Base-by-base conservation (phyloP, 2,888 invertebrate genomes). In the Shargacucullia verbasci region DNA sequence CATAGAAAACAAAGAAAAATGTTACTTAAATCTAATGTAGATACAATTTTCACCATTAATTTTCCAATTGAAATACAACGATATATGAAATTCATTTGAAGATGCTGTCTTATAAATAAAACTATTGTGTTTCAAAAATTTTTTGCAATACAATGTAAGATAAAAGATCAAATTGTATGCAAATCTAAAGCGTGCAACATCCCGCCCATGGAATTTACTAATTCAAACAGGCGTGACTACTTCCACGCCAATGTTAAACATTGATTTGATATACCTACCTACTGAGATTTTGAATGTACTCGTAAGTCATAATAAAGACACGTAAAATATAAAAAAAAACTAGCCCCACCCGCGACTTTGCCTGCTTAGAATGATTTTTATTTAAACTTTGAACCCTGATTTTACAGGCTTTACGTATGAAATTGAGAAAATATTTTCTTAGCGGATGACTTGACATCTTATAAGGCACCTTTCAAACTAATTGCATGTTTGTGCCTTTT, bases 201-300 rank as follows among this genome's bases (percentile, higher is more conserved):
- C 59, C 77, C 82, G 78, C 80, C 82, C 77, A 76, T 70, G 60
- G 61, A 71, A 78, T 82, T 60, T 71, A 59, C 60, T 74, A 74
- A 72, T 72, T 59, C 62, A 79, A 70, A 75, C 65, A 73, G 70
- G 71, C 73, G 71, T 62, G 47, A 54, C 57, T 55, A 41, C 31
- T 34, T 4, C 40, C 33, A 38, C 10, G 38, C 35, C 33, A 37
- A 49, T 47, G n/a, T 46, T 64, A 38, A 69, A 59, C 43, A 56
- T 43, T 53, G 56, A 59, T 56, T 58, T 29, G 34, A 46, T 35
- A 35, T 41, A 62, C 15, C 7, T 45, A 46, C 25, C 20, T 44
- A 45, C 29, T 40, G 43, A 48, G 48, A 46, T 47, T 52, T 64
- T 15, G 52, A 20, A 20, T 20, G 20, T n/a, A n/a, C 20, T 20